phyloP scores from a whole-genome alignment of 2,113 vertebrate genomes.

The Motacilla tschutschensis region DNA sequence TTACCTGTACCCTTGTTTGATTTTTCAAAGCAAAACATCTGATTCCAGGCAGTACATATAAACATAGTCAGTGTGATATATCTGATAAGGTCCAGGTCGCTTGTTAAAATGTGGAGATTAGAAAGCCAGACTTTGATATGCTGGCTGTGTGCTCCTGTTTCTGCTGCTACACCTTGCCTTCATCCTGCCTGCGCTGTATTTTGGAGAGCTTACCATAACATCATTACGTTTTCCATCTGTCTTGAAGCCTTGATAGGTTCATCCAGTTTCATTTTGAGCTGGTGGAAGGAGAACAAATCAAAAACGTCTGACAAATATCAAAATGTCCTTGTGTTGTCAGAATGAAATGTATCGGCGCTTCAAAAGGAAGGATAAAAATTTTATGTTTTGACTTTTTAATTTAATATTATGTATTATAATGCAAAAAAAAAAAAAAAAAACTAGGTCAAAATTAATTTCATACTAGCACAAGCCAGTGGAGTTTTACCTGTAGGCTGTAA shows the following conservation, averaged over 20 bases:
- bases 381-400: slow-evolving; percentile 34
- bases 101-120: neutral
- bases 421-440: neutral
- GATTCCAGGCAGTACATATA: neutral
- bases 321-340: slow-evolving; percentile 28
- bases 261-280: slow-evolving; percentile 9
- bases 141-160: neutral
- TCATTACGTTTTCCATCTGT: neutral
- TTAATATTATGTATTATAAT: slow-evolving; percentile 18
- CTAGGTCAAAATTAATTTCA: slow-evolving; percentile 40
- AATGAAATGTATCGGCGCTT: neutral
- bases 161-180: neutral
- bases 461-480: neutral
- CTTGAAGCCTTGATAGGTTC: slow-evolving; percentile 15
- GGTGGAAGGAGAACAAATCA: slow-evolving; percentile 23
- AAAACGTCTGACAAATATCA: slow-evolving; percentile 25
- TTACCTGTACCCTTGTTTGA: neutral
- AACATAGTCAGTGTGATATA: neutral
- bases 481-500: slow-evolving; percentile 29
- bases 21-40: neutral
- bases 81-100: neutral
- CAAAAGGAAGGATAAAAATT: slow-evolving; percentile 16
- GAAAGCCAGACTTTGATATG: neutral
- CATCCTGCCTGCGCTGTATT: neutral
- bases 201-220: neutral